These are phyloP conservation scores for Semaprochilodus insignis DNA, from an alignment of 2,797 vertebrate genomes.

Conservation along the genomic window DNA sequence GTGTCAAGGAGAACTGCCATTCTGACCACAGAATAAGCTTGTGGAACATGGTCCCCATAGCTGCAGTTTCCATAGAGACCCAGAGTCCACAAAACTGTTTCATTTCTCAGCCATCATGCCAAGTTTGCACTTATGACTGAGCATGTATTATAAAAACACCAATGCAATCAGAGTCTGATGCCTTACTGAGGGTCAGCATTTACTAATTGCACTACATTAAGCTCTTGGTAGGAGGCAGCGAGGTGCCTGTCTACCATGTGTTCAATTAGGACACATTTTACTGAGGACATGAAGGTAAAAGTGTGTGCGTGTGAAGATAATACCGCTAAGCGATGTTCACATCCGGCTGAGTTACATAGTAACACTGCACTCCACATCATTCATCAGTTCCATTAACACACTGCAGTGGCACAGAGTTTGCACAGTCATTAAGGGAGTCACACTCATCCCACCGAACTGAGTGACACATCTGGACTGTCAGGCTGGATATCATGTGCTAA, in stretches of 20 bases:
- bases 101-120: conserved; percentile 18
- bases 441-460: conserved; percentile 30
- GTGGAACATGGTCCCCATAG: conserved; percentile 45
- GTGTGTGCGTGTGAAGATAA: conserved; percentile 15
- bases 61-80: conserved; percentile 39
- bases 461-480: conserved; percentile 37
- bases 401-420: conserved; percentile 15
- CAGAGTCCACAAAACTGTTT: conserved; percentile 39
- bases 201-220: conserved; percentile 47
- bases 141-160: conserved; percentile 42
- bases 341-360: conserved; percentile 35
- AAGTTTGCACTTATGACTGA: conserved; percentile 47
- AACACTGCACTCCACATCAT: conserved; percentile 37
- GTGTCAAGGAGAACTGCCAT: conserved; percentile 55
- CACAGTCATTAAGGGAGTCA: conserved; percentile 10
- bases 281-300: not conserved
- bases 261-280: conserved; percentile 21
- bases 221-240: conserved; percentile 51
- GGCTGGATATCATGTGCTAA: conserved; percentile 18
- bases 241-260: conserved; percentile 29
- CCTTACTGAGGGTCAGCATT: conserved; percentile 22
- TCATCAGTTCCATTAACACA: conserved; percentile 44
- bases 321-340: conserved; percentile 15
- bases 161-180: conserved; percentile 35
- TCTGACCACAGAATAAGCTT: conserved; percentile 41